phyloP scores from a whole-genome alignment of 1,140 invertebrate genomes.

The Eueides isabella region DNA sequence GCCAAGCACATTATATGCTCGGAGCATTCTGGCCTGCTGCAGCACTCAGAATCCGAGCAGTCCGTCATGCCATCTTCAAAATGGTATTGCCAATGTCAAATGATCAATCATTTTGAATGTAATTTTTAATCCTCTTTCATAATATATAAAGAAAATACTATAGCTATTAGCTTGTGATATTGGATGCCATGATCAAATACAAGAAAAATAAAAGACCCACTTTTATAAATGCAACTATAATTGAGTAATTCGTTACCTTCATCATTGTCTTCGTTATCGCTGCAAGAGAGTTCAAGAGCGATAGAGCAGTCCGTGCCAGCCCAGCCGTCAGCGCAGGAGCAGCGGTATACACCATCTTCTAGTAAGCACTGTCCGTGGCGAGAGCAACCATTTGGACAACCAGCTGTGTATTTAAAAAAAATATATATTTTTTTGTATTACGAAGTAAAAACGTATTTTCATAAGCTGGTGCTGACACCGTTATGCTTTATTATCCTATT shows the following conservation, averaged over 20 bases:
- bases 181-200: background rate
- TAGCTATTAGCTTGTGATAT: background rate
- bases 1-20: slow-evolving; percentile 96
- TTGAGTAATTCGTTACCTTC: slow-evolving; percentile 90
- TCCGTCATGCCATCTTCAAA: slow-evolving; percentile 97
- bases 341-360: slow-evolving; percentile 93
- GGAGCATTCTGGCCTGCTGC: slow-evolving; percentile 90
- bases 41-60: slow-evolving; percentile 99
- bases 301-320: slow-evolving; percentile 96
- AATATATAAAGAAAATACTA: background rate
- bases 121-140: background rate
- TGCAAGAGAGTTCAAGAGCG: slow-evolving; percentile 95
- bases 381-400: slow-evolving; percentile 96
- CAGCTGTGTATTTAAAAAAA: slow-evolving; percentile 88
- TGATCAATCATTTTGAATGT: slow-evolving; percentile 31
- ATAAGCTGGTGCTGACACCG: too few relatives aligned
- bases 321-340: slow-evolving; percentile 95
- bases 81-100: slow-evolving; percentile 67
- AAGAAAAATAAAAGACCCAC: background rate
- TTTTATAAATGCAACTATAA: background rate
- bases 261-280: slow-evolving; percentile 97
- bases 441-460: too few relatives aligned
- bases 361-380: slow-evolving; percentile 94
- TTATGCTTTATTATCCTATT: too few relatives aligned
- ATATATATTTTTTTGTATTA: too few relatives aligned